A percentile compares a stretch with the other conserved stretches of the same genome.
These are phyloP conservation scores for Sturnus vulgaris DNA, from an alignment of 2,113 vertebrate genomes.

Conservation along the genomic window DNA sequence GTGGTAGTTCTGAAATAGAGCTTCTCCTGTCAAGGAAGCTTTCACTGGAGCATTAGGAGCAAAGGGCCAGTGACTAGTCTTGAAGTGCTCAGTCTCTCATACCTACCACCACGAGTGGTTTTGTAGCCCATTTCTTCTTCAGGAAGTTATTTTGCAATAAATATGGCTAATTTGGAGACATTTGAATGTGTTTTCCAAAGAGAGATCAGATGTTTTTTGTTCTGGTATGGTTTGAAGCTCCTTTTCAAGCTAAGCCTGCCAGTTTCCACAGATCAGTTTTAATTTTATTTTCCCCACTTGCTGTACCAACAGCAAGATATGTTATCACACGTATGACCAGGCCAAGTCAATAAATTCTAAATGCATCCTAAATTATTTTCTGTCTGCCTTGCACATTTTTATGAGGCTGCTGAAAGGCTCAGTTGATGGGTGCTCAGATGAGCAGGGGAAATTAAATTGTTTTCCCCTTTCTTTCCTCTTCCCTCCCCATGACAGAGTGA, in stretches of 20 bases:
- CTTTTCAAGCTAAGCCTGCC: background rate
- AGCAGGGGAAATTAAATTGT: constrained; percentile 2
- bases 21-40: background rate
- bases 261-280: background rate
- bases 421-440: background rate
- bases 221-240: background rate
- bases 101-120: background rate
- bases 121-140: background rate
- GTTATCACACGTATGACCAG: background rate
- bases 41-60: background rate
- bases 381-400: background rate
- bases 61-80: background rate
- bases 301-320: background rate
- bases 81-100: background rate
- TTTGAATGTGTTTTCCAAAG: background rate
- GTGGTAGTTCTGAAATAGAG: background rate
- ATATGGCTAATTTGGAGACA: background rate
- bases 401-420: background rate
- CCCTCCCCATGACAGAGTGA: background rate
- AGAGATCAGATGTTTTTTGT: background rate
- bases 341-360: constrained; percentile 24
- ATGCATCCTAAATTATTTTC: constrained; percentile 3
- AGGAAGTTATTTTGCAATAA: background rate
- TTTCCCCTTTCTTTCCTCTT: background rate
- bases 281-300: background rate